These are phyloP conservation scores for Apodemus sylvaticus DNA, from an alignment of 2,113 vertebrate species.

Conservation along the genomic window DNA sequence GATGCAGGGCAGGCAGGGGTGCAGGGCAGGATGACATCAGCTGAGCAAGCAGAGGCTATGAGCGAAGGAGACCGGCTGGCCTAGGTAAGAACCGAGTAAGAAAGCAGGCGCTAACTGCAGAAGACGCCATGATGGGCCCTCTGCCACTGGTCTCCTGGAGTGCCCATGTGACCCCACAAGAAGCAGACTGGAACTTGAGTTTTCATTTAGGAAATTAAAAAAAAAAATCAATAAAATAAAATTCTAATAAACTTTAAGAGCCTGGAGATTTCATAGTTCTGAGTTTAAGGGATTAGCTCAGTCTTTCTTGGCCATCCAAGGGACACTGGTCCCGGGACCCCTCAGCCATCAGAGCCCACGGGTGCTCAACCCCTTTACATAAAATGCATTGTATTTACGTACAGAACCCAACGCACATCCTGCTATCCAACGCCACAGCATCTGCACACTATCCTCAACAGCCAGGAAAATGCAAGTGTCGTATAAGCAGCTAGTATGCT, in stretches of 20 bases:
- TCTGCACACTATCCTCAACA: neutral
- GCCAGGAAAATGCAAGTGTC: no score
- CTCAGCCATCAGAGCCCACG: neutral
- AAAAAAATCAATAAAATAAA: neutral
- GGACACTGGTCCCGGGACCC: neutral
- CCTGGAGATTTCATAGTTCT: neutral
- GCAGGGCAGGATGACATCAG: no score
- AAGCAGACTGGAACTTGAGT: neutral
- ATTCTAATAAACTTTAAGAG: neutral
- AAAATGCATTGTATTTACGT: neutral
- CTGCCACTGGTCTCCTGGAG: neutral
- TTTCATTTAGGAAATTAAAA: constrained; percentile 34
- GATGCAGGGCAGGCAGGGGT: no score
- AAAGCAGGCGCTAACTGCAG: neutral
- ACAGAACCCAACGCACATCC: neutral
- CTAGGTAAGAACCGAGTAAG: neutral
- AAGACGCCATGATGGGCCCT: neutral
- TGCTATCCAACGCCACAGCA: neutral
- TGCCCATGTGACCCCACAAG: neutral
- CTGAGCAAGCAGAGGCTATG: neutral
- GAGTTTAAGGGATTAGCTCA: neutral
- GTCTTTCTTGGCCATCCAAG: neutral
- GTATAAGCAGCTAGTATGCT: neutral
- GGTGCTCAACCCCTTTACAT: neutral
- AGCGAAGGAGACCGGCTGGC: neutral